phyloP scores from a whole-genome alignment of 2,888 invertebrate genomes.

The Pilophorus perplexus region DNA sequence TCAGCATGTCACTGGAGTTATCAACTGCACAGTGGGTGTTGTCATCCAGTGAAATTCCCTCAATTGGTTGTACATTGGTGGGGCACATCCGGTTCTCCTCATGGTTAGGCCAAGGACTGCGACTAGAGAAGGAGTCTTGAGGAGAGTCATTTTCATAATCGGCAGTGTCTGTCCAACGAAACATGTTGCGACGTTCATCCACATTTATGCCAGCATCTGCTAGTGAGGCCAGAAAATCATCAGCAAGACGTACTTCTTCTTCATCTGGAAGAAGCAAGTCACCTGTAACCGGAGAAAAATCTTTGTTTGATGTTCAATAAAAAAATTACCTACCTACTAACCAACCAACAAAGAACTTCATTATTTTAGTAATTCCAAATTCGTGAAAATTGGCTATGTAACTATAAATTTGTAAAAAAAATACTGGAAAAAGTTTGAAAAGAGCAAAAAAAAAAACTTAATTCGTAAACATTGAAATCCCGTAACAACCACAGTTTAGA shows the following conservation, averaged over 20 bases:
- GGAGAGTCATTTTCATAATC: not conserved
- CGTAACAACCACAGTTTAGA: too few relatives aligned
- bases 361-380: too few relatives aligned
- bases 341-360: not conserved
- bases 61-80: not conserved
- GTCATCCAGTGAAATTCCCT: not conserved
- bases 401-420: too few relatives aligned
- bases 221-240: not conserved
- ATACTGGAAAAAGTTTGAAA: too few relatives aligned
- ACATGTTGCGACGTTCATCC: not conserved
- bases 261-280: not conserved
- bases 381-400: too few relatives aligned
- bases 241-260: not conserved
- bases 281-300: not conserved
- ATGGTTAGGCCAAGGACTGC: not conserved
- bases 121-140: not conserved
- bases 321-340: not conserved
- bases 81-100: not conserved
- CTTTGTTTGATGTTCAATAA: not conserved
- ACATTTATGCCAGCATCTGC: not conserved
- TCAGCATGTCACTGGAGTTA: not conserved
- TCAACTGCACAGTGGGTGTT: not conserved
- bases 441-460: too few relatives aligned
- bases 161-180: not conserved
- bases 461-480: too few relatives aligned